Conservation (phyloP, 2,113 vertebrate genomes). For the Periophthalmus modestus region DNA sequence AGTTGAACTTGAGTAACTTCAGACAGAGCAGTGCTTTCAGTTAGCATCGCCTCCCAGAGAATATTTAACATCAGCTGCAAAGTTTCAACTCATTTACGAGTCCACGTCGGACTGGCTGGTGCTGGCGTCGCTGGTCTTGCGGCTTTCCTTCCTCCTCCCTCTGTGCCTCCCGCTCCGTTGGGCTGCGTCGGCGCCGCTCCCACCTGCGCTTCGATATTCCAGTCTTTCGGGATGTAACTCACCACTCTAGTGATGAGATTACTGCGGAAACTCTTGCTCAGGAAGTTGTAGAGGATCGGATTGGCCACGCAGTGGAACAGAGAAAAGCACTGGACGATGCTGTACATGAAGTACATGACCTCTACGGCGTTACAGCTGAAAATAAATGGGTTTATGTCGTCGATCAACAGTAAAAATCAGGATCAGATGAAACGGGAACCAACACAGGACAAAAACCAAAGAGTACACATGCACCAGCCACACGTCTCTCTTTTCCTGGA, state of each 20-base stretch:
- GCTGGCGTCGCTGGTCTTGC: constrained; percentile 74
- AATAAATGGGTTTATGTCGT: constrained; percentile 58
- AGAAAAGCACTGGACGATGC: constrained; percentile 83
- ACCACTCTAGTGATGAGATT: constrained; percentile 82
- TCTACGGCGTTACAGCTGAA: constrained; percentile 81
- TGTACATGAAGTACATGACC: constrained; percentile 85
- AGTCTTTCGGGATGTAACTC: constrained; percentile 77
- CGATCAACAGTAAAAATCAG: constrained; percentile 78
- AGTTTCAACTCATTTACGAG: constrained; percentile 40
- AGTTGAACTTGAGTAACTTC: too few species aligned
- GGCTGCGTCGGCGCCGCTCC: neutral
- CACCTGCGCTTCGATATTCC: fast-evolving
- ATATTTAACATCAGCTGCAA: too few species aligned
- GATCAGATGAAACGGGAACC: constrained; percentile 87
- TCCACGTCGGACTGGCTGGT: constrained; percentile 89
- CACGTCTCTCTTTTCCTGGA: constrained; percentile 75
- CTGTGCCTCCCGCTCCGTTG: constrained; percentile 16
- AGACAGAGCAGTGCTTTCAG: too few species aligned
- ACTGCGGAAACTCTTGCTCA: constrained; percentile 86
- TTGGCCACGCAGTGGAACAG: constrained; percentile 89
- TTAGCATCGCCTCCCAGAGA: too few species aligned
- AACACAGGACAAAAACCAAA: constrained; percentile 82
- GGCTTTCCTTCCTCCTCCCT: constrained; percentile 31
- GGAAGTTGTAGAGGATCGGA: constrained; percentile 94
- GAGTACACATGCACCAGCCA: constrained; percentile 87